Evolutionary conservation across 2,888 invertebrate species (phyloP).

Genomic region (Atrina japonica): DNA sequence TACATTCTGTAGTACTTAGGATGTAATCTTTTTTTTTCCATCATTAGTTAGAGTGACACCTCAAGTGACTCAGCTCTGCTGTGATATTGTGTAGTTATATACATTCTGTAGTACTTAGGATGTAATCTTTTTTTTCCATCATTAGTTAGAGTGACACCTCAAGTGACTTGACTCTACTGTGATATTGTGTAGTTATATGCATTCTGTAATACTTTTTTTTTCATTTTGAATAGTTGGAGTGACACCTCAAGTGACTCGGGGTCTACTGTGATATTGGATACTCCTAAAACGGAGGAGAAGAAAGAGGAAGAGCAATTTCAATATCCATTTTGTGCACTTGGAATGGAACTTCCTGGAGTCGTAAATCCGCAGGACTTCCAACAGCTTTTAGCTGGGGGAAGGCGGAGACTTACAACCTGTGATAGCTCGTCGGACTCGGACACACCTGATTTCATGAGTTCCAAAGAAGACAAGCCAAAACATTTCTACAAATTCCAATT

Average conservation of each 20-base stretch:
- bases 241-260: slow-evolving; percentile 77
- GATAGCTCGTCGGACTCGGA: slow-evolving; percentile 68
- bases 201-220: too few species aligned
- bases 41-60: too few species aligned
- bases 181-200: too few species aligned
- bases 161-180: too few species aligned
- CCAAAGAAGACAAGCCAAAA: slow-evolving; percentile 78
- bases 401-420: slow-evolving; percentile 20
- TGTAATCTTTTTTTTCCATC: too few species aligned
- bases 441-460: slow-evolving; percentile 60
- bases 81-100: too few species aligned
- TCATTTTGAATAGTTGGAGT: slow-evolving; percentile 49
- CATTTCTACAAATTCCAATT: slow-evolving; percentile 90
- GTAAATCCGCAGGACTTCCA: slow-evolving; percentile 25
- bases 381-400: neutral
- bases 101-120: too few species aligned
- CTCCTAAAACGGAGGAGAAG: slow-evolving; percentile 65
- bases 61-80: too few species aligned
- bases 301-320: slow-evolving; percentile 32
- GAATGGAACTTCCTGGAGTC: slow-evolving; percentile 47
- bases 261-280: slow-evolving; percentile 80
- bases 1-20: too few species aligned
- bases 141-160: too few species aligned
- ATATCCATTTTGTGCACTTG: slow-evolving; percentile 36
- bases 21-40: too few species aligned